These are phyloP conservation scores for Morone saxatilis DNA, from an alignment of 2,113 vertebrate species.

Conservation along the genomic window DNA sequence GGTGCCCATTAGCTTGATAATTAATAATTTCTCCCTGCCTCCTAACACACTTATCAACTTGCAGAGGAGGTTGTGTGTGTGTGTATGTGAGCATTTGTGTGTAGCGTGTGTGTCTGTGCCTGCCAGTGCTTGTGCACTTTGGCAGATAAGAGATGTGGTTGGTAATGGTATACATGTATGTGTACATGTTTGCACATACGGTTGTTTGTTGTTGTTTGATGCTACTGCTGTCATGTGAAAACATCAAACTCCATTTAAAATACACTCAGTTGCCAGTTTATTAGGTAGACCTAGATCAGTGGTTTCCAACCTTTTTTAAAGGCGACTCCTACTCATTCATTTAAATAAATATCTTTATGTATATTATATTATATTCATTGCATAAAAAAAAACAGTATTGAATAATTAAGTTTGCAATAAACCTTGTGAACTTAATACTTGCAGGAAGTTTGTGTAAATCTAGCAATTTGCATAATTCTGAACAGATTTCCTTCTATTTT, in stretches of 20 bases:
- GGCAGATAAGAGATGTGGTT: conserved; percentile 53
- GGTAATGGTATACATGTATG: conserved; percentile 32
- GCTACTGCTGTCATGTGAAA: not conserved
- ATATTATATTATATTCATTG: too few relatives aligned
- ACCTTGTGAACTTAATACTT: too few relatives aligned
- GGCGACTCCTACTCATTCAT: too few relatives aligned
- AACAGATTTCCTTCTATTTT: too few relatives aligned
- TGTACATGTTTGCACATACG: not conserved
- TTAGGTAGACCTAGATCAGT: not conserved
- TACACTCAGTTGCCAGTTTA: not conserved
- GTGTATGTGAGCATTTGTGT: conserved; percentile 1
- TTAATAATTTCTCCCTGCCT: conserved; percentile 98
- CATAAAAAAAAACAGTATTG: too few relatives aligned
- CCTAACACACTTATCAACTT: conserved; percentile 94
- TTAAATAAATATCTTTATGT: too few relatives aligned
- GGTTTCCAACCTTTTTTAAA: too few relatives aligned
- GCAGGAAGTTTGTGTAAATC: too few relatives aligned
- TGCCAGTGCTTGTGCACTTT: conserved; percentile 59
- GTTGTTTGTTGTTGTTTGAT: conserved; percentile 4
- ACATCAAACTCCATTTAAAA: not conserved
- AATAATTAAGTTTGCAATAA: too few relatives aligned
- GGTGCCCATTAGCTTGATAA: conserved; percentile 99
- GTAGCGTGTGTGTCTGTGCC: conserved; percentile 46
- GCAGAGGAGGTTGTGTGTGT: conserved; percentile 74
- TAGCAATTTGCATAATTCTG: too few relatives aligned